Conservation (phyloP, 2,888 invertebrate species). For the Norana najaformis region DNA sequence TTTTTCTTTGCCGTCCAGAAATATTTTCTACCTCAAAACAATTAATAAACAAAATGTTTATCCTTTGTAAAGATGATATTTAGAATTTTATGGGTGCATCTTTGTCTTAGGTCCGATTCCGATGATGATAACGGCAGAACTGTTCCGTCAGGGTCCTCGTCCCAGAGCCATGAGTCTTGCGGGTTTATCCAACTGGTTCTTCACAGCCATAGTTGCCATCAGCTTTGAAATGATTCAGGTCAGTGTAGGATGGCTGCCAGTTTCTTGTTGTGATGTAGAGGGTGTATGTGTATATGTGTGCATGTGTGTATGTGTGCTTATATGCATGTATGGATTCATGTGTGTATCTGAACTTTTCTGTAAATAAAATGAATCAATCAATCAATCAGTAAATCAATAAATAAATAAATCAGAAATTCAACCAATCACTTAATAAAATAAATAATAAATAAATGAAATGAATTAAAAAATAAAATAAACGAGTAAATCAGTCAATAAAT, state of each 20-base stretch:
- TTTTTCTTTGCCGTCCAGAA: too few relatives aligned
- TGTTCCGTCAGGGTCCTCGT: slow-evolving; percentile 85
- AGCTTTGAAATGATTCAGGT: slow-evolving; percentile 72
- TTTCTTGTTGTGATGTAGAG: not conserved
- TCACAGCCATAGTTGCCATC: slow-evolving; percentile 97
- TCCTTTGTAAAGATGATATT: not conserved
- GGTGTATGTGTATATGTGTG: not conserved
- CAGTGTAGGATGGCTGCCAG: not conserved
- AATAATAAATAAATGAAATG: too few relatives aligned
- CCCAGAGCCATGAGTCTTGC: slow-evolving; percentile 84
- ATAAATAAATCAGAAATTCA: too few relatives aligned
- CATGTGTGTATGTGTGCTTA: too few relatives aligned
- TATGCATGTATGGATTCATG: too few relatives aligned
- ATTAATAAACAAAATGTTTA: not conserved
- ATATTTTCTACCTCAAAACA: too few relatives aligned
- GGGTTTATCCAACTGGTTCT: slow-evolving; percentile 92
- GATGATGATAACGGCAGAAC: slow-evolving; percentile 89
- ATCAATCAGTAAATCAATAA: too few relatives aligned
- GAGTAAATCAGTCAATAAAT: too few relatives aligned
- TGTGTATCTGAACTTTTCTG: too few relatives aligned
- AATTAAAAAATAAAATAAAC: too few relatives aligned
- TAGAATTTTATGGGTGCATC: not conserved
- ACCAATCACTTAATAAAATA: too few relatives aligned
- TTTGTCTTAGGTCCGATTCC: slow-evolving; percentile 77
- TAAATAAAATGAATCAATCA: too few relatives aligned